Evolutionary conservation across 2,888 invertebrate genomes (phyloP).

Genomic region (Orchestes rusci): DNA sequence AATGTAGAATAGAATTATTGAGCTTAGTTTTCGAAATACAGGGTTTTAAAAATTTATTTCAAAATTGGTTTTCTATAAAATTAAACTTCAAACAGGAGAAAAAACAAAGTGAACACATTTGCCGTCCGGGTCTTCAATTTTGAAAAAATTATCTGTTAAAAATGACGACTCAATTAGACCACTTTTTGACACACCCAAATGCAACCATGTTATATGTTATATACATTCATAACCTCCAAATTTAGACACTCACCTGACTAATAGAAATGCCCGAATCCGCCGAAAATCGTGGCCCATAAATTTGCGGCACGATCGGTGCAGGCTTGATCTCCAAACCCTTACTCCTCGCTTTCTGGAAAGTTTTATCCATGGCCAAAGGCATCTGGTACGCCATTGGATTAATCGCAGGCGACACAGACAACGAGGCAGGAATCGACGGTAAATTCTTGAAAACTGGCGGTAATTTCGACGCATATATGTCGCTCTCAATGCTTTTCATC

Average conservation of each 20-base stretch:
- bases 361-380: not conserved
- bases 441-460: constrained; percentile 27
- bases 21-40: no score
- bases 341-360: constrained; percentile 4
- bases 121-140: no score
- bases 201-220: no score
- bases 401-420: constrained; percentile 44
- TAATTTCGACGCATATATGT: constrained; percentile 24
- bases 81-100: no score
- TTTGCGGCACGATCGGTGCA: constrained; percentile 25
- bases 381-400: not conserved
- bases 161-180: no score
- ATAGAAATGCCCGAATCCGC: constrained; percentile 39
- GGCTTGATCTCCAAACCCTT: no score
- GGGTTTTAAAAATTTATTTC: no score
- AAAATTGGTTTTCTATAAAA: no score
- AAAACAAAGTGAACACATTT: no score
- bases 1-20: no score
- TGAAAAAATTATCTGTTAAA: no score
- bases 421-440: constrained; percentile 45
- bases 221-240: no score
- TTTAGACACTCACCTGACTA: constrained; percentile 35
- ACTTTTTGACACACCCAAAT: not conserved
- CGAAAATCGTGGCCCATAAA: constrained; percentile 33
- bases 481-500: constrained; percentile 27